Evolutionary conservation across 2,888 invertebrate genomes (phyloP).

Genomic region (Artemia sp.): DNA sequence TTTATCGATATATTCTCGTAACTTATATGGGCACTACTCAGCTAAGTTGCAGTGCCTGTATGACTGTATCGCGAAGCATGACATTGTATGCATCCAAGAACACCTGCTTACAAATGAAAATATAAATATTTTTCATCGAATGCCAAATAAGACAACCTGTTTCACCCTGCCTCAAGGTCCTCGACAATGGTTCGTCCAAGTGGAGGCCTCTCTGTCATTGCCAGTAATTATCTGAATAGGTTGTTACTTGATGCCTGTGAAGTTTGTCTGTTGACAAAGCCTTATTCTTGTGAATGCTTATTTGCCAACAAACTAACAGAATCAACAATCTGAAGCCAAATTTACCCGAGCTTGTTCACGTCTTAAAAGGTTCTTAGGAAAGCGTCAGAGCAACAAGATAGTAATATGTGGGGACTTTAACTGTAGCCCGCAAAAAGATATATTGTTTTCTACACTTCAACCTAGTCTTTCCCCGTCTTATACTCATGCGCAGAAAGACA

Average conservation of each 20-base stretch:
- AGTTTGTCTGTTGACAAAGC: neutral
- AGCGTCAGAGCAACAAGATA: neutral
- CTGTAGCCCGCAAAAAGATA: neutral
- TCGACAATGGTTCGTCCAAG: neutral
- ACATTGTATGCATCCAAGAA: constrained; percentile 6
- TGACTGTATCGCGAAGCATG: too few relatives aligned
- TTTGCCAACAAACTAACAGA: neutral
- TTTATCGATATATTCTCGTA: neutral
- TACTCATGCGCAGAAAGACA: neutral
- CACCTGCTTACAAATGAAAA: neutral
- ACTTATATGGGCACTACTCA: neutral
- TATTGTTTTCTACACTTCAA: constrained; percentile 1
- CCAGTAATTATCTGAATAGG: neutral
- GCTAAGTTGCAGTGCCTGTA: neutral
- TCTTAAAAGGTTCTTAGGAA: too few relatives aligned
- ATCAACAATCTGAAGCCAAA: neutral
- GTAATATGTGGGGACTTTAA: neutral
- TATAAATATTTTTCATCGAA: too few relatives aligned
- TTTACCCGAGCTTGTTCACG: neutral
- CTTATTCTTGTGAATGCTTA: neutral
- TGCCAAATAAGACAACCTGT: too few relatives aligned
- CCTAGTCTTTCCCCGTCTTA: neutral
- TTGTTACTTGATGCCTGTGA: neutral
- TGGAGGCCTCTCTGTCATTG: neutral
- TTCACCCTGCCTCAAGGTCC: neutral